A percentile compares a stretch with the other conserved stretches of the same genome.
Evolutionary conservation across 2,797 vertebrate genomes (phyloP).

Genomic region (Spheniscus humboldti): DNA sequence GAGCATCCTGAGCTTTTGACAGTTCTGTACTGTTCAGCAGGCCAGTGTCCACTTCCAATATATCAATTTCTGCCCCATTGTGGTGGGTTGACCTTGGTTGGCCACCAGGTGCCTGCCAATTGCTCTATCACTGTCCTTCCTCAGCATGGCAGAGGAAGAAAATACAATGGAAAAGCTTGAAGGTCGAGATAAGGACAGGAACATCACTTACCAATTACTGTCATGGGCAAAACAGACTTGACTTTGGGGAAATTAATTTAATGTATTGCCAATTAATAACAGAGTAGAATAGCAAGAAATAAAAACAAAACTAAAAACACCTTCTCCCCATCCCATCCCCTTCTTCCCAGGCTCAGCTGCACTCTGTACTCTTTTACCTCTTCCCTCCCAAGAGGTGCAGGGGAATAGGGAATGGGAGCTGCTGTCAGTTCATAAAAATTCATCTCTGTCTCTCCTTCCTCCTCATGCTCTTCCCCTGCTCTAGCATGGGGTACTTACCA

Average conservation of each 20-base stretch:
- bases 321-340: background rate
- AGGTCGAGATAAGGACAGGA: background rate
- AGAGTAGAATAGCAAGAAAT: background rate
- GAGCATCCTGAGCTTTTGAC: background rate
- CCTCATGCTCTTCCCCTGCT: background rate
- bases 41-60: background rate
- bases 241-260: background rate
- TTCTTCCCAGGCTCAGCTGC: background rate
- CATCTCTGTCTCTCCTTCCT: background rate
- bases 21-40: background rate
- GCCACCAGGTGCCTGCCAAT: background rate
- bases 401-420: background rate
- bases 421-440: background rate
- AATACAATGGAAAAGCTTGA: background rate
- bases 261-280: background rate
- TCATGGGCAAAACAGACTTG: background rate
- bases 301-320: background rate
- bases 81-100: background rate
- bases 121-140: background rate
- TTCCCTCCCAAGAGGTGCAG: background rate
- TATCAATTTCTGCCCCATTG: background rate
- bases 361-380: background rate
- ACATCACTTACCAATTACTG: background rate
- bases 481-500: rapidly evolving
- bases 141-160: background rate